Percentiles rank a stretch among this genome's conserved stretches.
These are phyloP conservation scores for Atherinosoma microstoma DNA, from an alignment of 2,797 vertebrate species.

Conservation along the genomic window DNA sequence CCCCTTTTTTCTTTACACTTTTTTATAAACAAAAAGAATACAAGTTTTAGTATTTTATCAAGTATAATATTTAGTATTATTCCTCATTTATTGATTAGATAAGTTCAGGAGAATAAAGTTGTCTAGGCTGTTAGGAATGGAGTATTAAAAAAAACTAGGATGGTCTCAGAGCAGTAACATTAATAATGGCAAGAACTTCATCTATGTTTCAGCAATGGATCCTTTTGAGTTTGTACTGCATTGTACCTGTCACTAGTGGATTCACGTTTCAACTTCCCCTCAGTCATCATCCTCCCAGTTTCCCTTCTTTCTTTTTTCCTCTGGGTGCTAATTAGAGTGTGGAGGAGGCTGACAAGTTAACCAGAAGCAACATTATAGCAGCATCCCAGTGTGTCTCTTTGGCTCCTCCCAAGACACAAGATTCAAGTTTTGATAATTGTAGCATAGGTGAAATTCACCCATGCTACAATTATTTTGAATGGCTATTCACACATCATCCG, in stretches of 20 bases:
- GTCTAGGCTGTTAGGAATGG: not conserved
- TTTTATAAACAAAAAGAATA: not conserved
- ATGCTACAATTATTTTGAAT: not conserved
- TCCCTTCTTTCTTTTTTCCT: constrained; percentile 60
- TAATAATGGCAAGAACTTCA: not conserved
- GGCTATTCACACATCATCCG: too few species aligned
- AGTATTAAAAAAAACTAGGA: not conserved
- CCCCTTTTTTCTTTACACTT: not conserved
- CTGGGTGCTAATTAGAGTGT: constrained; percentile 81
- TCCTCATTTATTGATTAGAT: not conserved
- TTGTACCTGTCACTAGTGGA: constrained; percentile 49
- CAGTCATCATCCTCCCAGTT: constrained; percentile 51
- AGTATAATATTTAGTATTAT: not conserved
- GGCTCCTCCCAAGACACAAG: constrained; percentile 59
- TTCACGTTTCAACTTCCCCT: constrained; percentile 39
- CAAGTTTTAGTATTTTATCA: not conserved
- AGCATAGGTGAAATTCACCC: not conserved
- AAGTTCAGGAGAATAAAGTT: not conserved
- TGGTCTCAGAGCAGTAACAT: not conserved
- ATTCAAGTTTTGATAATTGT: constrained; percentile 40
- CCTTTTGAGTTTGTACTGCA: constrained; percentile 44
- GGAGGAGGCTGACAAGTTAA: constrained; percentile 59
- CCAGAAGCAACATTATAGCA: constrained; percentile 43
- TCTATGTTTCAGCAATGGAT: not conserved
- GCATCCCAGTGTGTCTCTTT: constrained; percentile 46